Evolutionary conservation across 2,797 vertebrate genomes (phyloP).

Genomic region (Notoglanidium macrostoma): DNA sequence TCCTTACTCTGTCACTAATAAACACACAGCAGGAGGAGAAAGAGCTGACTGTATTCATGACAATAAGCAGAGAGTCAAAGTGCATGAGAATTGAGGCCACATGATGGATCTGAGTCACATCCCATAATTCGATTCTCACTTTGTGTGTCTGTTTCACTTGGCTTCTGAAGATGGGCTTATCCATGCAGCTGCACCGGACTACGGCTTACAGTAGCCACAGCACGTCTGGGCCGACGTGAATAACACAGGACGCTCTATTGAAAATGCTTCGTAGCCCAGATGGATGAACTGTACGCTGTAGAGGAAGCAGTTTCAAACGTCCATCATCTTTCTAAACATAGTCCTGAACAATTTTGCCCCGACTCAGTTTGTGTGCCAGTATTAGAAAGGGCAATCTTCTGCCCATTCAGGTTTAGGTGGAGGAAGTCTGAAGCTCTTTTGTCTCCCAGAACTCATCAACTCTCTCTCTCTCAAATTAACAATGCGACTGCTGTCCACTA

Average conservation of each 20-base stretch:
- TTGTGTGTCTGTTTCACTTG: slow-evolving; percentile 42
- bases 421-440: slow-evolving; percentile 39
- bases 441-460: slow-evolving; percentile 24
- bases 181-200: slow-evolving; percentile 9
- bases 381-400: slow-evolving; percentile 31
- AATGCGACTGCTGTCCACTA: slow-evolving; percentile 56
- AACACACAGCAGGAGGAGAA: slow-evolving; percentile 45
- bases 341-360: slow-evolving; percentile 14
- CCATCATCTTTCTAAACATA: slow-evolving; percentile 8
- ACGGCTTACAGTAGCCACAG: background rate
- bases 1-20: slow-evolving; percentile 16
- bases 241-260: background rate
- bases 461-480: slow-evolving; percentile 40
- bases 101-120: slow-evolving; percentile 58
- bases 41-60: slow-evolving; percentile 51
- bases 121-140: slow-evolving; percentile 55
- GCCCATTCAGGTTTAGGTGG: slow-evolving; percentile 49
- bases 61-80: slow-evolving; percentile 49
- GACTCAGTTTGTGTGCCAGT: slow-evolving; percentile 7
- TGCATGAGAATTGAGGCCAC: slow-evolving; percentile 51
- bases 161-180: slow-evolving; percentile 39
- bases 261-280: background rate
- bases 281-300: background rate
- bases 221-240: background rate
- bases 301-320: background rate